A percentile compares a stretch with the other conserved stretches of the same genome.
phyloP scores from a whole-genome alignment of 1,140 invertebrate genomes.

The Marisa cornuarietis region DNA sequence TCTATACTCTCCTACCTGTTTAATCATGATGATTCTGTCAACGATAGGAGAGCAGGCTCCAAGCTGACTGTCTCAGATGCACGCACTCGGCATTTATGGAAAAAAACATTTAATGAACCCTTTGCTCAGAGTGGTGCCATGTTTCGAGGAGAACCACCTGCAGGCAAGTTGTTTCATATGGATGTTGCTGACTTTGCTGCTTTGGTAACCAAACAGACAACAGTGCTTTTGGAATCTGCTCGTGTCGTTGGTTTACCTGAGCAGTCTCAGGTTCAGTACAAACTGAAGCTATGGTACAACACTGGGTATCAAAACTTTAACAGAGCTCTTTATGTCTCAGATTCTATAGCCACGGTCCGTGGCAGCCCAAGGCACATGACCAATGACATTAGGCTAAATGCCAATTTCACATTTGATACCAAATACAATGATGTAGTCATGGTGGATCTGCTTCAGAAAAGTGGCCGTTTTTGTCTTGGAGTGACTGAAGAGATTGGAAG shows the following conservation, averaged over 20 bases:
- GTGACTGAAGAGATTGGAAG: slow-evolving; percentile 27
- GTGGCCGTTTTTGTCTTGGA: slow-evolving; percentile 36
- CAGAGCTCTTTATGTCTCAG: slow-evolving; percentile 31
- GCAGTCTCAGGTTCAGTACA: slow-evolving; percentile 39
- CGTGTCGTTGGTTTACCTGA: slow-evolving; percentile 47
- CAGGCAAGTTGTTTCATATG: slow-evolving; percentile 40
- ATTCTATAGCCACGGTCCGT: slow-evolving; percentile 32
- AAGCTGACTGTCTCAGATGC: slow-evolving; percentile 56
- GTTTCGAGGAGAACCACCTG: slow-evolving; percentile 57
- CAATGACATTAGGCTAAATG: slow-evolving; percentile 29
- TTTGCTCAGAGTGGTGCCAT: slow-evolving; percentile 60
- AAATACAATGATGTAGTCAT: slow-evolving; percentile 38
- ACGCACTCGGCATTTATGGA: slow-evolving; percentile 53
- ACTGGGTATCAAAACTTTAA: slow-evolving; percentile 42
- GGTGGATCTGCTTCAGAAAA: slow-evolving; percentile 25
- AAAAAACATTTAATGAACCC: slow-evolving; percentile 47
- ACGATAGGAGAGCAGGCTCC: slow-evolving; percentile 61
- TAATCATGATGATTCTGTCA: slow-evolving; percentile 66
- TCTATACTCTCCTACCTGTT: slow-evolving; percentile 62
- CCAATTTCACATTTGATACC: slow-evolving; percentile 40
- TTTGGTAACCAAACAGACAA: slow-evolving; percentile 52
- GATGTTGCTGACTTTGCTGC: slow-evolving; percentile 31
- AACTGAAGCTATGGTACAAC: slow-evolving; percentile 39
- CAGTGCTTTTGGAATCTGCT: slow-evolving; percentile 46
- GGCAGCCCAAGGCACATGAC: slow-evolving; percentile 28